A percentile compares a stretch with the other conserved stretches of the same genome.
phyloP scores from a whole-genome alignment of 2,113 vertebrate species.

The Fukomys damarensis region DNA sequence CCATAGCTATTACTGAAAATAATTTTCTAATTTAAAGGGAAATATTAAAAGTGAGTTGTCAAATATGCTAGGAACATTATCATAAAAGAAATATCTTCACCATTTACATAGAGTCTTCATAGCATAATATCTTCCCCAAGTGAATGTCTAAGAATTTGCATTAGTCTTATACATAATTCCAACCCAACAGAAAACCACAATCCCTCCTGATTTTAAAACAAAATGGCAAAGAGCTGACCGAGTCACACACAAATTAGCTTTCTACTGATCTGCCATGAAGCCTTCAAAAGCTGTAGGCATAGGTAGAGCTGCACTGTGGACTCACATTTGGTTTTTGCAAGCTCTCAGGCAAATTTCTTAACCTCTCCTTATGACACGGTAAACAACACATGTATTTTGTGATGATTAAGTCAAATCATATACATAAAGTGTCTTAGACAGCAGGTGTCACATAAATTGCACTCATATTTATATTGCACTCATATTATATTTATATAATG shows the following conservation, averaged over 20 bases:
- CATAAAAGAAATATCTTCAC: background rate
- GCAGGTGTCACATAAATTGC: background rate
- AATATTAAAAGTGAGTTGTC: background rate
- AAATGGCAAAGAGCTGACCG: background rate
- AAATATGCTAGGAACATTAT: background rate
- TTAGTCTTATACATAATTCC: background rate
- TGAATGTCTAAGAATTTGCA: background rate
- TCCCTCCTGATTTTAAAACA: background rate
- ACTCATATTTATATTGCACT: background rate
- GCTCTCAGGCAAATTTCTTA: background rate
- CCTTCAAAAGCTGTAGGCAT: no score
- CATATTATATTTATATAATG: background rate
- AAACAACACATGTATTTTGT: background rate
- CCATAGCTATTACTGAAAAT: conserved; percentile 11
- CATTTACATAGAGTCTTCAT: background rate
- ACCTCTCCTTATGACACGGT: background rate
- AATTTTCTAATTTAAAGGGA: background rate
- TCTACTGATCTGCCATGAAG: background rate
- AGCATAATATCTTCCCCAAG: background rate
- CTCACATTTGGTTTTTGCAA: background rate
- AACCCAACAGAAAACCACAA: background rate
- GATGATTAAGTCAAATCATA: background rate
- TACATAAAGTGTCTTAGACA: background rate
- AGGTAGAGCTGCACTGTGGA: background rate
- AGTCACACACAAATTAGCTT: background rate